Evolutionary conservation across 1,140 invertebrate species (phyloP).

Genomic region (Drosophila auraria): DNA sequence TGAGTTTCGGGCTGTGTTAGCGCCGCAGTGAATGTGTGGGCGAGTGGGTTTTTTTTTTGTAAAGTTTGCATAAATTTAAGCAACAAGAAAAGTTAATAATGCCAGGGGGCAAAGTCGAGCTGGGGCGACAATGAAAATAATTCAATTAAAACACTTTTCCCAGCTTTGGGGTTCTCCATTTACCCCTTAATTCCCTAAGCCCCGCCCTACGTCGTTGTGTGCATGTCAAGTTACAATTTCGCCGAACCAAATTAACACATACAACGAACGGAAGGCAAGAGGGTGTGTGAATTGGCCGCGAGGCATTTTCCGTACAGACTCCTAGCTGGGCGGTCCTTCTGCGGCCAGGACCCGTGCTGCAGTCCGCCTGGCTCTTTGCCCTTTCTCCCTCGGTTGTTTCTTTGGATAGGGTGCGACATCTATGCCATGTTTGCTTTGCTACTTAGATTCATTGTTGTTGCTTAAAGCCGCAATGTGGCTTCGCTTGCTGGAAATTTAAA

Average conservation of each 20-base stretch:
- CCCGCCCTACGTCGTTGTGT: constrained; percentile 29
- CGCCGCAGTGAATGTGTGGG: constrained; percentile 21
- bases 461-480: constrained; percentile 79
- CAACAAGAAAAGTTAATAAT: constrained; percentile 80
- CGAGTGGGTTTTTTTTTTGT: constrained; percentile 45
- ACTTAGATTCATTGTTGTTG: constrained; percentile 62
- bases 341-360: constrained; percentile 54
- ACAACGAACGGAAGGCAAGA: constrained; percentile 27
- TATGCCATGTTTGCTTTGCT: constrained; percentile 79
- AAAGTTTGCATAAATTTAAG: constrained; percentile 82
- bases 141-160: constrained; percentile 84
- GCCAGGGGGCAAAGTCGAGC: constrained; percentile 60
- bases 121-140: constrained; percentile 82
- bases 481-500: constrained; percentile 67
- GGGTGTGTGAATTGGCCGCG: constrained; percentile 53
- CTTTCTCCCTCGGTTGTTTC: not conserved
- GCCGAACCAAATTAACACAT: constrained; percentile 80
- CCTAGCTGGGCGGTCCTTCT: constrained; percentile 30
- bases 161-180: constrained; percentile 50
- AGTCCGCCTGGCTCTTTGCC: not conserved
- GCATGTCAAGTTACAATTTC: constrained; percentile 83
- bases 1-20: constrained; percentile 28
- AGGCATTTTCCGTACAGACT: constrained; percentile 67
- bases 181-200: constrained; percentile 9
- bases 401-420: constrained; percentile 54